Percentiles rank a stretch among this genome's conserved stretches.
phyloP scores from a whole-genome alignment of 2,113 vertebrate genomes.

The Turdus rufiventris region DNA sequence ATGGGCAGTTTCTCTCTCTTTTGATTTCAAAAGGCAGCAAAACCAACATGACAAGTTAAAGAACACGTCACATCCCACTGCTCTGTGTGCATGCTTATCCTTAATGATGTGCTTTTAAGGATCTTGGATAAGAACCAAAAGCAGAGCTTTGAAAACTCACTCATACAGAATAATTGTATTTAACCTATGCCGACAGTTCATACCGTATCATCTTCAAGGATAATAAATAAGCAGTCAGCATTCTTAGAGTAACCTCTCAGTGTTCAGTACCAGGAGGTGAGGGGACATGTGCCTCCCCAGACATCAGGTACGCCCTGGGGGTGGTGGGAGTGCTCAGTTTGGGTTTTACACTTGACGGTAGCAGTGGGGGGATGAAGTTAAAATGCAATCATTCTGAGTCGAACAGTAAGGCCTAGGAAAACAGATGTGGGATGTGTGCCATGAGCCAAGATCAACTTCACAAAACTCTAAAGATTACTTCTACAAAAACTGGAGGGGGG shows the following conservation, averaged over 20 bases:
- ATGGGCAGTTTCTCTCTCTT: neutral
- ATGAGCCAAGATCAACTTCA: slow-evolving; percentile 53
- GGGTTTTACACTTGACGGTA: slow-evolving; percentile 13
- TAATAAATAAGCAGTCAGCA: slow-evolving; percentile 35
- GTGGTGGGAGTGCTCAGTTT: slow-evolving; percentile 11
- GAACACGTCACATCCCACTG: neutral
- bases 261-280: slow-evolving; percentile 46
- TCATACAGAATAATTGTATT: neutral
- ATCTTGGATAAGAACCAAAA: slow-evolving; percentile 4
- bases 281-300: slow-evolving; percentile 15
- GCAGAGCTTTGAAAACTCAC: neutral
- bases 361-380: slow-evolving; percentile 1
- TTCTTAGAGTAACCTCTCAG: slow-evolving; percentile 24
- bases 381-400: slow-evolving; percentile 30
- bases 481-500: neutral
- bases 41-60: neutral
- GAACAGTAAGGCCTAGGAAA: slow-evolving; percentile 44
- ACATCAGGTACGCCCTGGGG: neutral
- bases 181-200: slow-evolving; percentile 11
- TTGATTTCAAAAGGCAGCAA: neutral
- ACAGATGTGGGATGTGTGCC: slow-evolving; percentile 47
- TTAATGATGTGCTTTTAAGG: neutral
- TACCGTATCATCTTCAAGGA: neutral
- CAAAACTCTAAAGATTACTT: slow-evolving; percentile 33
- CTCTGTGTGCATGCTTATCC: neutral